These are phyloP conservation scores for Cephalopholis sonnerati DNA, from an alignment of 2,113 vertebrate genomes.

Conservation along the genomic window DNA sequence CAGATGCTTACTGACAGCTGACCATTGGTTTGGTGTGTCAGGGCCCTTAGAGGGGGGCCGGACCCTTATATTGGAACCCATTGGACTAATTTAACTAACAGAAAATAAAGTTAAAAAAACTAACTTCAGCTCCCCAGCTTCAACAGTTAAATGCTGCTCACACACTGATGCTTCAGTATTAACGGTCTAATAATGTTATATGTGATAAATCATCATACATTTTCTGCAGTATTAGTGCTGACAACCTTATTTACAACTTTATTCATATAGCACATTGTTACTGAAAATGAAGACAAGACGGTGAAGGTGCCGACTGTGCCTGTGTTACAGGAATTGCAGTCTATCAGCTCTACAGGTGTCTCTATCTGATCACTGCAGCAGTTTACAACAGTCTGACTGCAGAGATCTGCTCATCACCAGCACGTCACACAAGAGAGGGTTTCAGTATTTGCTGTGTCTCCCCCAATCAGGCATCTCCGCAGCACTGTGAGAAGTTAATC, in stretches of 20 bases:
- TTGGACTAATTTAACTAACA: too few relatives aligned
- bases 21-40: too few relatives aligned
- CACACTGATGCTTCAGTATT: too few relatives aligned
- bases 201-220: too few relatives aligned
- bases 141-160: too few relatives aligned
- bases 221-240: too few relatives aligned
- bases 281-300: background rate
- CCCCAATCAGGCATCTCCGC: constrained; percentile 64
- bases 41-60: background rate
- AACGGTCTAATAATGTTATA: too few relatives aligned
- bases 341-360: constrained; percentile 33
- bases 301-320: background rate
- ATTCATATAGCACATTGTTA: too few relatives aligned
- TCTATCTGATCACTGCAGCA: background rate
- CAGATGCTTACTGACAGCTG: too few relatives aligned
- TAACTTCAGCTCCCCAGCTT: background rate
- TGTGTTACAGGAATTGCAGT: background rate
- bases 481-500: constrained; percentile 78
- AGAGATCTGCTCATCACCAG: constrained; percentile 31
- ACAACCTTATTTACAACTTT: too few relatives aligned
- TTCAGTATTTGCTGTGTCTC: constrained; percentile 51
- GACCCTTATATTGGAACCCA: background rate
- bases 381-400: constrained; percentile 18
- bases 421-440: constrained; percentile 59
- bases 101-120: background rate